A percentile compares a stretch with the other conserved stretches of the same genome.
Conservation (phyloP, 2,888 invertebrate genomes). For the Coenonympha glycerion region DNA sequence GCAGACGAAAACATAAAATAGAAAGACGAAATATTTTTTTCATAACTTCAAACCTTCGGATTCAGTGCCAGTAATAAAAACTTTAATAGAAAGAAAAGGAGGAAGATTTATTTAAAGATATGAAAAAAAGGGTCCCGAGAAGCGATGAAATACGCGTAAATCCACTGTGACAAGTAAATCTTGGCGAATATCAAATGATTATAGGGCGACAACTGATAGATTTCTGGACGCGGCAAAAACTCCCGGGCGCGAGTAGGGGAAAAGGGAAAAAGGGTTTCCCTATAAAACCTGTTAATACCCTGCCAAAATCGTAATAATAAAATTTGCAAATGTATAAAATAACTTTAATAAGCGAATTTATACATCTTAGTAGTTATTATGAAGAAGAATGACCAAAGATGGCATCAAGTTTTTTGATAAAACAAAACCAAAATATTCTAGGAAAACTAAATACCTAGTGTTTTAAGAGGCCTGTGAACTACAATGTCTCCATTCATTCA, state of each 20-base stretch:
- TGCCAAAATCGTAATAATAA: conserved; percentile 33
- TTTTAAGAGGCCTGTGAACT: no score
- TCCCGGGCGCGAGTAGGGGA: conserved; percentile 16
- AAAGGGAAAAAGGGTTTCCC: conserved; percentile 23
- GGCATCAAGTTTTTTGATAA: no score
- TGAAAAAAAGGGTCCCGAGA: conserved; percentile 15
- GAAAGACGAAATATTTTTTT: no score
- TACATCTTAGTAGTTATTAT: no score
- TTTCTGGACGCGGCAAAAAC: conserved; percentile 13
- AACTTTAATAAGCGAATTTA: conserved; percentile 30
- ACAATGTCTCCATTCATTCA: no score
- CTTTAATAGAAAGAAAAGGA: neutral
- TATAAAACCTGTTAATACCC: conserved; percentile 33
- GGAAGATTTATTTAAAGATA: conserved; percentile 1
- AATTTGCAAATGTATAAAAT: conserved; percentile 35
- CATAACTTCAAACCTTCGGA: neutral
- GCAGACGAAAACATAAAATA: no score
- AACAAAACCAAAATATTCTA: no score
- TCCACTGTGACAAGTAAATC: conserved; percentile 26
- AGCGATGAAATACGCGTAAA: conserved; percentile 27
- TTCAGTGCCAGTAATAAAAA: neutral
- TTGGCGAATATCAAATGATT: conserved; percentile 27
- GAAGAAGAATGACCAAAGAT: no score
- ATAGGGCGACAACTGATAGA: conserved; percentile 25
- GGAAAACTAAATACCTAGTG: no score